Evolutionary conservation across 2,888 invertebrate genomes (phyloP).

Genomic region (Branchinecta sandiegonensis): DNA sequence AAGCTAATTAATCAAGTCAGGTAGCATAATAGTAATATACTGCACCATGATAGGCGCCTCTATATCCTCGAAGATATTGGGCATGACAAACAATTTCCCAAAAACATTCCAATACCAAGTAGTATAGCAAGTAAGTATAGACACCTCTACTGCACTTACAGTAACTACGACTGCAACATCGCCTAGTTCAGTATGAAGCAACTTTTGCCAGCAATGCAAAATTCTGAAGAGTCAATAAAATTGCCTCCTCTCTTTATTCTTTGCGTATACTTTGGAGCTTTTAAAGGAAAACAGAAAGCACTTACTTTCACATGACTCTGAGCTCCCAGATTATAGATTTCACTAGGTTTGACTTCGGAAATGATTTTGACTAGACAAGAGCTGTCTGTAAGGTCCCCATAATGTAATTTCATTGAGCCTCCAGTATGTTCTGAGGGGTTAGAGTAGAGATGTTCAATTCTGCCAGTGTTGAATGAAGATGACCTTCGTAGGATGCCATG

Average conservation of each 20-base stretch:
- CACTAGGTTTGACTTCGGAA: conserved; percentile 59
- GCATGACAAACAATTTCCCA: background rate
- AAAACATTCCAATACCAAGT: background rate
- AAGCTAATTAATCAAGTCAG: too few species aligned
- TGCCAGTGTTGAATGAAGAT: conserved; percentile 87
- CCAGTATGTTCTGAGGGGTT: conserved; percentile 77
- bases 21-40: too few species aligned
- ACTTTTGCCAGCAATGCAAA: too few species aligned
- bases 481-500: conserved; percentile 91
- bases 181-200: too few species aligned
- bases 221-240: too few species aligned
- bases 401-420: conserved; percentile 82
- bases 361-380: conserved; percentile 82
- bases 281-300: conserved; percentile 16
- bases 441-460: conserved; percentile 90
- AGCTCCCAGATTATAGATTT: conserved; percentile 95
- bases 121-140: background rate
- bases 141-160: too few species aligned
- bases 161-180: too few species aligned
- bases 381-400: conserved; percentile 97
- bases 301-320: conserved; percentile 94
- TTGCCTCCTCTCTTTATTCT: too few species aligned
- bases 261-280: too few species aligned
- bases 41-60: too few species aligned
- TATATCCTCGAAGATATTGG: background rate